phyloP scores from a whole-genome alignment of 2,888 invertebrate species.

The Vanessa cardui region DNA sequence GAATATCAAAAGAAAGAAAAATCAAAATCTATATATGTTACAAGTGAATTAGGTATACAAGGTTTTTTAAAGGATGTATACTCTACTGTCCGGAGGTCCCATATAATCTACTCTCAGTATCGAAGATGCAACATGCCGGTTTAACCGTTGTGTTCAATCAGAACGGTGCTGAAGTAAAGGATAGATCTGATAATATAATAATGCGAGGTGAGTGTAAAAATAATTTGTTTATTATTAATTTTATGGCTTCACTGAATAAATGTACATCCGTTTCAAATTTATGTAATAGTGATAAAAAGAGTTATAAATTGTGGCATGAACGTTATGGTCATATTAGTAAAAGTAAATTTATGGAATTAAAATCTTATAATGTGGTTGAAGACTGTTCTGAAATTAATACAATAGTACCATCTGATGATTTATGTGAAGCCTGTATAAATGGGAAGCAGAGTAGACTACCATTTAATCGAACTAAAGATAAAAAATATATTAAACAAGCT shows the following conservation, averaged over 20 bases:
- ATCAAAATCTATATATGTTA: background rate
- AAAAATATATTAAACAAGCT: background rate
- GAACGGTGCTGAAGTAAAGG: background rate
- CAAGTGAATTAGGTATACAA: constrained; percentile 2
- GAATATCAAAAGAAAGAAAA: background rate
- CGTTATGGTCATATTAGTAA: constrained; percentile 48
- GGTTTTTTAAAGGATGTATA: background rate
- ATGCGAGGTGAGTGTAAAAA: constrained; percentile 2
- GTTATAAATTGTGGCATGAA: constrained; percentile 48
- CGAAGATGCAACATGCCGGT: background rate
- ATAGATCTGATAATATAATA: background rate
- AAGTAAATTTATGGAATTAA: constrained; percentile 41
- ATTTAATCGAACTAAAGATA: constrained; percentile 39
- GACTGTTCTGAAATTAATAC: constrained; percentile 30
- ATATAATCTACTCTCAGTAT: constrained; percentile 1
- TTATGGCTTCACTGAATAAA: constrained; percentile 9
- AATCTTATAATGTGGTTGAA: constrained; percentile 37
- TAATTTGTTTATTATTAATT: constrained; percentile 5
- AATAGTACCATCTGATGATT: constrained; percentile 38
- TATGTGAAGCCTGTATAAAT: constrained; percentile 54
- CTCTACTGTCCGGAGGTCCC: constrained; percentile 2
- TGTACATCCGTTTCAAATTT: constrained; percentile 36
- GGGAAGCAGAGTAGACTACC: constrained; percentile 56
- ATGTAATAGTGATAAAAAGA: constrained; percentile 33
- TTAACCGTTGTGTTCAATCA: constrained; percentile 1